These are phyloP conservation scores for Heliornis fulica DNA, from an alignment of 2,113 vertebrate genomes.

Conservation along the genomic window DNA sequence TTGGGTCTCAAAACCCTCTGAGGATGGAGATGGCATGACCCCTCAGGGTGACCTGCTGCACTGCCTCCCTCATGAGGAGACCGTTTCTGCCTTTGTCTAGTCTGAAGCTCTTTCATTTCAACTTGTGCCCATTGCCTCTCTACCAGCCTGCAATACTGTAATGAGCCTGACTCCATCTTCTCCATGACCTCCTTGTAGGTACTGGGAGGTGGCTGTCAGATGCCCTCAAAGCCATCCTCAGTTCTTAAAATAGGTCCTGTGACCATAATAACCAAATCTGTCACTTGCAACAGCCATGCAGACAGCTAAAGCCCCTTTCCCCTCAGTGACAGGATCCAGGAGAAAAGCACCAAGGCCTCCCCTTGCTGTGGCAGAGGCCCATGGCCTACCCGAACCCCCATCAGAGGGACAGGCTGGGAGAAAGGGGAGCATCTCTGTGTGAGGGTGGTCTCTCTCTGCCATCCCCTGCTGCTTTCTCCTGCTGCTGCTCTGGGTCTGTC, in stretches of 20 bases:
- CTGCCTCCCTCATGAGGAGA: neutral
- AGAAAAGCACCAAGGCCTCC: neutral
- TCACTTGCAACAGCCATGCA: neutral
- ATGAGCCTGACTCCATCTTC: neutral
- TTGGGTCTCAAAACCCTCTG: neutral
- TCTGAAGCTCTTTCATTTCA: neutral
- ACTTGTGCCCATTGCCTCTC: rapidly evolving
- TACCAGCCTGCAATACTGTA: neutral
- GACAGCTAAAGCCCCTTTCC: neutral
- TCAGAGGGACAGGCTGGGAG: neutral
- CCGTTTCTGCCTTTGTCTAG: neutral
- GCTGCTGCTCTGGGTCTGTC: neutral
- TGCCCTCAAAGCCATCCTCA: neutral
- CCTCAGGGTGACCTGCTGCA: neutral
- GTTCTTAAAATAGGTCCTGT: rapidly evolving
- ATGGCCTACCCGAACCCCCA: neutral
- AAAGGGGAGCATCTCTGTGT: rapidly evolving
- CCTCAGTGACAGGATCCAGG: neutral
- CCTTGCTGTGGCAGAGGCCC: too few species aligned
- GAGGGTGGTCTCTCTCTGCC: rapidly evolving
- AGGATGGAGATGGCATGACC: neutral
- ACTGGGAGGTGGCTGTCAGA: neutral
- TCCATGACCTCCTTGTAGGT: neutral
- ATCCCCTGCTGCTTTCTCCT: neutral
- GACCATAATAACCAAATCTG: neutral